Conservation (phyloP, 2,797 vertebrate genomes). For the Mormyrops boulengeri region DNA sequence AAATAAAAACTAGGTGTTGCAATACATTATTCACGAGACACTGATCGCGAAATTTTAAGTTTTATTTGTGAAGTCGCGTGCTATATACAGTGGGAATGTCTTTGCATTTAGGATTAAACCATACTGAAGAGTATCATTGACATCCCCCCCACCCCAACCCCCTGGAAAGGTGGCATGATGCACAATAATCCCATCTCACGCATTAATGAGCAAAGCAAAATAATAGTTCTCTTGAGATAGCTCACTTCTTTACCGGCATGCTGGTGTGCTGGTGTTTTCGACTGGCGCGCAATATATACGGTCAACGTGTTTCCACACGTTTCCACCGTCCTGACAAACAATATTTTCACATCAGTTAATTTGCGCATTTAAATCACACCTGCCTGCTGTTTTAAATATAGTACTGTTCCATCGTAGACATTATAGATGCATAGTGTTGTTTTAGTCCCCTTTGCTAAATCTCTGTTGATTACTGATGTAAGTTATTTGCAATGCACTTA, state of each 20-base stretch:
- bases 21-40: neutral
- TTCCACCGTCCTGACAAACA: neutral
- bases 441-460: neutral
- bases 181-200: neutral
- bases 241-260: neutral
- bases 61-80: neutral
- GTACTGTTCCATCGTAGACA: neutral
- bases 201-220: neutral
- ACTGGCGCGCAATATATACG: neutral
- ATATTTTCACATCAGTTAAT: neutral
- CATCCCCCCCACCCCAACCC: neutral
- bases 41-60: neutral
- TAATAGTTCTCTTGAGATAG: neutral
- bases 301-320: neutral
- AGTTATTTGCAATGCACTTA: neutral
- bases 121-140: neutral
- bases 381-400: neutral
- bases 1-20: neutral
- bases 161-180: conserved; percentile 7
- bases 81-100: neutral
- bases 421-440: neutral
- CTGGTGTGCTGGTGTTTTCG: neutral
- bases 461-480: neutral
- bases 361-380: neutral
- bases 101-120: neutral